These are phyloP conservation scores for Apamea sordens DNA, from an alignment of 2,888 invertebrate genomes.

Conservation along the genomic window DNA sequence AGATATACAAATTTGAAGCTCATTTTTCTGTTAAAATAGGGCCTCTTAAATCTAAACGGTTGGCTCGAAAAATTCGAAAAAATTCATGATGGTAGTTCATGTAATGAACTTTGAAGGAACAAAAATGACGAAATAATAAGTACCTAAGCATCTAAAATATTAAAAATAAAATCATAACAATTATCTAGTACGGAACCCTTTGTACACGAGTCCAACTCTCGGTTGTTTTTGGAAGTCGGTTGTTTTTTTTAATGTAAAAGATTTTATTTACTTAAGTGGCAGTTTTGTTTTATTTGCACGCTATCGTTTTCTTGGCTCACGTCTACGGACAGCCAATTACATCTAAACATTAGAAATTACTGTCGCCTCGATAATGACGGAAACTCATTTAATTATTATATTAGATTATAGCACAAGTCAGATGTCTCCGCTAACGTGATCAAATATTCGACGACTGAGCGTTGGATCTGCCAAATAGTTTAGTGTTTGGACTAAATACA, in stretches of 20 bases:
- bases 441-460: not conserved
- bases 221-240: not conserved
- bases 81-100: no score
- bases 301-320: not conserved
- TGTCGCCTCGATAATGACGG: not conserved
- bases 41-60: no score
- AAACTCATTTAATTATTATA: not conserved
- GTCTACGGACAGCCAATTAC: not conserved
- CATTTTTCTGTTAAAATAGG: no score
- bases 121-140: no score
- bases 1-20: no score
- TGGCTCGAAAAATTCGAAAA: no score
- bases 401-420: not conserved
- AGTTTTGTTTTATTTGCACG: not conserved
- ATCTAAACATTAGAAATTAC: not conserved
- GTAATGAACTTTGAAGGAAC: no score
- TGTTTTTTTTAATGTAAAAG: not conserved
- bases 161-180: no score
- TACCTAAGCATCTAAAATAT: no score
- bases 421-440: not conserved
- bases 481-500: not conserved
- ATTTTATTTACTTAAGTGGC: not conserved
- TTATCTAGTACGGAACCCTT: no score
- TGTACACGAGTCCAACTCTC: no score
- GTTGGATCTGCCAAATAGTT: constrained; percentile 1